Evolutionary conservation across 1,140 invertebrate genomes (phyloP).

Genomic region (Zeugodacus cucurbitae): DNA sequence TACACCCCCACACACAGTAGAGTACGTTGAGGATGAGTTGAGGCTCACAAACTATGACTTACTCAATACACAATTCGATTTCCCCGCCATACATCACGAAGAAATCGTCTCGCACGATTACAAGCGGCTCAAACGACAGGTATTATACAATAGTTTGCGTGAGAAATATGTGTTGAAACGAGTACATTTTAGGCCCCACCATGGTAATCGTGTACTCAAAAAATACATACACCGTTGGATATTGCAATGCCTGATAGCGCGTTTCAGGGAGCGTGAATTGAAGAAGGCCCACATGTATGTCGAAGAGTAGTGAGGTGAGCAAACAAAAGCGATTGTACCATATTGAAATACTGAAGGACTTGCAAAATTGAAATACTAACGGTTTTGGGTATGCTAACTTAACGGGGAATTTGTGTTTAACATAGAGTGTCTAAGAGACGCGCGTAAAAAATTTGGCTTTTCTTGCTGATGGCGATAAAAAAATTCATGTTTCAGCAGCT

Average conservation of each 20-base stretch:
- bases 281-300: background rate
- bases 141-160: constrained; percentile 61
- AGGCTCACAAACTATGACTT: background rate
- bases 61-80: constrained; percentile 42
- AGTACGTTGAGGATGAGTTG: background rate
- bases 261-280: background rate
- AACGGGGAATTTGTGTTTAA: too few relatives aligned
- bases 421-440: too few relatives aligned
- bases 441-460: too few relatives aligned
- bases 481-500: too few relatives aligned
- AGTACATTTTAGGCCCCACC: constrained; percentile 51
- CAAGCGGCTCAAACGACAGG: constrained; percentile 44
- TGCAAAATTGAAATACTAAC: too few relatives aligned
- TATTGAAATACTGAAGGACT: too few relatives aligned
- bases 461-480: too few relatives aligned
- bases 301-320: background rate
- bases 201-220: constrained; percentile 56
- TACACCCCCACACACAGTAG: background rate
- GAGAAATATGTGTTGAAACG: constrained; percentile 57
- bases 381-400: too few relatives aligned
- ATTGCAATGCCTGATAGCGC: constrained; percentile 7
- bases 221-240: constrained; percentile 53
- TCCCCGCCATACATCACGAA: constrained; percentile 54
- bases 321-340: background rate
- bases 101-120: constrained; percentile 54